Base-by-base conservation (phyloP, 2,888 invertebrate genomes). In the Cephalotes varians region DNA sequence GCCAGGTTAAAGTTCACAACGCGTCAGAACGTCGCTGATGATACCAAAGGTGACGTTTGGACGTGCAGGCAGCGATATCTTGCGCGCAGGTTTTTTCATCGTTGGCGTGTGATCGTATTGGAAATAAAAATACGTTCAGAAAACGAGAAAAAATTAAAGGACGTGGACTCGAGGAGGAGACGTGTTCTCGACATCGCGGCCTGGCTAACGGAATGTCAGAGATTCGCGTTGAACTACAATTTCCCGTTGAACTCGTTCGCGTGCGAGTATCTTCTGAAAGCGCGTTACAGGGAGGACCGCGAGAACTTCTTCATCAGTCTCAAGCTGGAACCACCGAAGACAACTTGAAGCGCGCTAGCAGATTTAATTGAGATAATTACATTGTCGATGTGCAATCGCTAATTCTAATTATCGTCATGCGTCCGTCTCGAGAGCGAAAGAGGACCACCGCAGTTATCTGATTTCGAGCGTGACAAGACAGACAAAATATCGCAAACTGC, bases 231-330 rank as follows among this genome's bases (percentile, higher is more conserved):
- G n/a, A 91, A 90, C 69, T 96, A 95, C 85, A 92, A 93, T 79
- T 95, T 95, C 86, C 90, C 91, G 3, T 91, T 90, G 25, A 95
- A 95, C 86, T 95, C 95, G 47, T 86, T 95, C 51, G 95, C 95
- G 0, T 93, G 93, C 87, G 95, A 95, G 85, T 96, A 95, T 91
- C 91, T 96, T 34, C 89, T 96, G 31, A 96, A 96, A 88, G 95
- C 95, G 18, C 92, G 95, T 65, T 95, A 96, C 89, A 93, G 93
- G 62, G 95, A 96, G 85, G 95, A 95, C 62, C 92, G 92, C 76
- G 95, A 95, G 84, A 96, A 95, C 89, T 96, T 95, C 91, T 93
- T 93, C 83, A 92, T 93, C 85, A 95, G 95, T 37, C 91, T 95
- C 86, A 93, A 93, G 87, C 81, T 93, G 40, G 94, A 94, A 73